Evolutionary conservation across 30 jellyfish, hydroid and myxozoan genomes (phyloP).

Genomic region (Turritopsis dohrnii): DNA sequence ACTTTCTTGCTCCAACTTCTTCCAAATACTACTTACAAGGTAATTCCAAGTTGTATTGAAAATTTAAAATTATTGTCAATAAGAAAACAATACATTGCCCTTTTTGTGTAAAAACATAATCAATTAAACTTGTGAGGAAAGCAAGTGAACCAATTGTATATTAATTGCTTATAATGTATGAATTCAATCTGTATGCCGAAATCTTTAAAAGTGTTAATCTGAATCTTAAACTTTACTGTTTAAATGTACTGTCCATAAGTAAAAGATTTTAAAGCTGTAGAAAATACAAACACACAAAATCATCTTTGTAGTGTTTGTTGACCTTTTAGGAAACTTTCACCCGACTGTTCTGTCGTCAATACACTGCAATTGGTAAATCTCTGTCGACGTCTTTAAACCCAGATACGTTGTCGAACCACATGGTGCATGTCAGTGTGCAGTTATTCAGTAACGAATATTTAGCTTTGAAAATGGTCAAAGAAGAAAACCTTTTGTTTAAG

Average conservation of each 20-base stretch:
- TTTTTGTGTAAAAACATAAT: no score
- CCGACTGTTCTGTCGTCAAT: conserved; percentile 59
- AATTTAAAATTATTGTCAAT: not conserved
- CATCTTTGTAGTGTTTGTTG: not conserved
- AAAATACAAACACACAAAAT: no score
- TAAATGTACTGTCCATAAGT: no score
- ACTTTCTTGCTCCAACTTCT: conserved; percentile 67
- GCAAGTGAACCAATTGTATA: no score
- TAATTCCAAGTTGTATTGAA: not conserved
- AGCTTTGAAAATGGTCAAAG: conserved; percentile 71
- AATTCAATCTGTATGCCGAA: no score
- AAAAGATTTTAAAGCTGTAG: no score
- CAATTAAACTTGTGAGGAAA: no score
- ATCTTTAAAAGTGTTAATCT: no score
- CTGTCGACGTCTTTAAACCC: conserved; percentile 58
- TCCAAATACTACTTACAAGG: conserved; percentile 66
- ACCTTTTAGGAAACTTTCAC: conserved; percentile 52
- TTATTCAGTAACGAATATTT: conserved; percentile 77
- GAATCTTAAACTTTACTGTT: no score
- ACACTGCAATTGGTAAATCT: conserved; percentile 49
- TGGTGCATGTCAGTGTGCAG: conserved; percentile 89
- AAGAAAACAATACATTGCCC: no score
- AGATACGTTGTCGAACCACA: conserved; percentile 46
- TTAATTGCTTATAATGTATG: no score
- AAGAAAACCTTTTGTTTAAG: conserved; percentile 50